These are phyloP conservation scores for Aradus depressus DNA, from an alignment of 2,888 invertebrate species.

Conservation along the genomic window DNA sequence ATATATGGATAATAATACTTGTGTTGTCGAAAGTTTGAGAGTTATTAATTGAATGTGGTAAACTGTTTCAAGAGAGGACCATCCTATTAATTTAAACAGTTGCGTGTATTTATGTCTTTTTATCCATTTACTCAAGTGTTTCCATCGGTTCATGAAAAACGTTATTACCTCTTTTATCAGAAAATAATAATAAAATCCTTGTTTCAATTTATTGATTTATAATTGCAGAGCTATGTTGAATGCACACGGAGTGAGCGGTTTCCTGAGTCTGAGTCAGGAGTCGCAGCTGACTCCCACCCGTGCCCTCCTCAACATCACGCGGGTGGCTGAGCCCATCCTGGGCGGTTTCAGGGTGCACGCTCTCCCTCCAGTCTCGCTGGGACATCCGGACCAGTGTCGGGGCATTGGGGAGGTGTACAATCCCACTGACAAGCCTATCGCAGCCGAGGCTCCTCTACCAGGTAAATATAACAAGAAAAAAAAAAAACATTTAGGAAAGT, in stretches of 20 bases:
- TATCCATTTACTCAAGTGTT: too few species aligned
- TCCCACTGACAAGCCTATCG: constrained; percentile 44
- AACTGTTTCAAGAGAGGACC: neutral
- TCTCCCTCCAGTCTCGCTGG: constrained; percentile 49
- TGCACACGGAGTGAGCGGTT: constrained; percentile 68
- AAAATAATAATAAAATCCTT: neutral
- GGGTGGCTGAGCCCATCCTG: constrained; percentile 36
- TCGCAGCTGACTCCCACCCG: constrained; percentile 77
- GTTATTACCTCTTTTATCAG: too few species aligned
- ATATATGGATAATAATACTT: neutral
- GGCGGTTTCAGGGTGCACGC: constrained; percentile 59
- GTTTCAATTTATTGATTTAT: neutral
- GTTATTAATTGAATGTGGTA: too few species aligned
- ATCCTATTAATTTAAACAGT: neutral
- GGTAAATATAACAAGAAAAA: too few species aligned
- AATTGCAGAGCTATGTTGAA: constrained; percentile 53
- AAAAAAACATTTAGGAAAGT: too few species aligned
- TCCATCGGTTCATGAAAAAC: too few species aligned
- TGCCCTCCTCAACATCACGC: constrained; percentile 50
- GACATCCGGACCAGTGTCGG: constrained; percentile 46
- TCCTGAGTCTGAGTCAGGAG: constrained; percentile 49
- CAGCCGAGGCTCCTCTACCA: constrained; percentile 28
- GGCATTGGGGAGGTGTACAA: constrained; percentile 66
- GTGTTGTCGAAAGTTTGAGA: neutral
- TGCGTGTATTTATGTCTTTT: neutral